phyloP scores from a whole-genome alignment of 2,113 vertebrate species.

The Brachypodius melanocephalos region DNA sequence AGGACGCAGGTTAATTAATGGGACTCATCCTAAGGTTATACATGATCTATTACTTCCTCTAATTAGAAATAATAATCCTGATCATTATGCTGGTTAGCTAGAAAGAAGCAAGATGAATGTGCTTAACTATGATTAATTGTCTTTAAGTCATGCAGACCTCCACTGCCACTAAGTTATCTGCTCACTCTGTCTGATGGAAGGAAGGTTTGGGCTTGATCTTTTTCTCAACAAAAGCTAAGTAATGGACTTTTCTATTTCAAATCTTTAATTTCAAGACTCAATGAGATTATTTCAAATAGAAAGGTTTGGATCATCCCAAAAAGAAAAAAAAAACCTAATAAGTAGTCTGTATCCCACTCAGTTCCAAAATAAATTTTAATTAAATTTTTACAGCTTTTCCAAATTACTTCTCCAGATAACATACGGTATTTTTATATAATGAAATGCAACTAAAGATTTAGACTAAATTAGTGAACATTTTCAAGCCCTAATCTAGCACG shows the following conservation, averaged over 20 bases:
- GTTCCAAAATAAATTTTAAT: background rate
- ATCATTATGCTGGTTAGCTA: constrained; percentile 98
- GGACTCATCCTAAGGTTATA: constrained; percentile 90
- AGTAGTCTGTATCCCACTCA: background rate
- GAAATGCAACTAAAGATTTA: background rate
- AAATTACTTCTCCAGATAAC: background rate
- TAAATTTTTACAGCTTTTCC: background rate
- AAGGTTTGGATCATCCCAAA: background rate
- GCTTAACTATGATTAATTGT: constrained; percentile 89
- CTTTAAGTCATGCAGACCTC: constrained; percentile 74
- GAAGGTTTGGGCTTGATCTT: constrained; percentile 47
- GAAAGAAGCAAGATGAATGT: constrained; percentile 94
- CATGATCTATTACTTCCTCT: constrained; percentile 99
- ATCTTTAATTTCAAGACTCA: background rate
- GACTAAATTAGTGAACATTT: background rate
- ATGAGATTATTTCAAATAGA: background rate
- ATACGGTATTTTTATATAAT: background rate
- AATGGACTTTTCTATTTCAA: background rate
- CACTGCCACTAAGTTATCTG: constrained; percentile 72
- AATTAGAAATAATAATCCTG: constrained; percentile 99
- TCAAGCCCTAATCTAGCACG: background rate
- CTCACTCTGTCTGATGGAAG: constrained; percentile 67
- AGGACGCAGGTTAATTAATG: constrained; percentile 95
- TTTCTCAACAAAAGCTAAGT: constrained; percentile 28
- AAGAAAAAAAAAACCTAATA: background rate